phyloP scores from a whole-genome alignment of 2,888 invertebrate genomes.

The Oegoconia quadripuncta region DNA sequence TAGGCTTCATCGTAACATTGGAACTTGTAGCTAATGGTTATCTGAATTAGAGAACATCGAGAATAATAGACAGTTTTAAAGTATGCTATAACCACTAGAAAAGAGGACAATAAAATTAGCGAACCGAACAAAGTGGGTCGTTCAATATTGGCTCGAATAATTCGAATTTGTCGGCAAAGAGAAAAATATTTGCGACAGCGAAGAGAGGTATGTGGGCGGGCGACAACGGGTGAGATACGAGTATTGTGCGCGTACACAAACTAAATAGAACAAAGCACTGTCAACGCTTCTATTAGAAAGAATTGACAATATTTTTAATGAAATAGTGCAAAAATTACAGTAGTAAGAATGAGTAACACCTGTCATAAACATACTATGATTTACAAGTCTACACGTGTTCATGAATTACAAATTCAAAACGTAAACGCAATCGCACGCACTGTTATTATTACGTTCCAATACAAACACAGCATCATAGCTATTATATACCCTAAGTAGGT shows the following conservation, averaged over 20 bases:
- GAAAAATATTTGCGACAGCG: constrained; percentile 54
- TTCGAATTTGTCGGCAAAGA: constrained; percentile 27
- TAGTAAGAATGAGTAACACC: not conserved
- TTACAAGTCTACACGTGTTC: constrained; percentile 9
- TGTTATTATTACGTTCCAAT: constrained; percentile 13
- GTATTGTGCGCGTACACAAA: not conserved
- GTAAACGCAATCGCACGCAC: constrained; percentile 4
- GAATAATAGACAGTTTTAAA: constrained; percentile 11
- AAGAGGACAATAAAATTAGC: constrained; percentile 34
- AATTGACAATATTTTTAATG: too few species aligned
- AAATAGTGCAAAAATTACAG: not conserved
- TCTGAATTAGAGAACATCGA: too few species aligned
- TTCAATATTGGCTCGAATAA: constrained; percentile 41
- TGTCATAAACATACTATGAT: constrained; percentile 1
- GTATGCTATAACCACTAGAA: constrained; percentile 14
- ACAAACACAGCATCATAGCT: constrained; percentile 12
- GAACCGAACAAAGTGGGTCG: constrained; percentile 46
- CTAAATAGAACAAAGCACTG: constrained; percentile 3
- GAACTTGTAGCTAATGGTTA: too few species aligned
- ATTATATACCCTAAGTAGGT: too few species aligned
- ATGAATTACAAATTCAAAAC: constrained; percentile 19
- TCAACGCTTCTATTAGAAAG: not conserved
- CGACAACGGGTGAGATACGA: constrained; percentile 32
- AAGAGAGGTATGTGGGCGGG: constrained; percentile 51
- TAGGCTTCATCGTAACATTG: too few species aligned